Percentiles rank a stretch among this genome's conserved stretches.
Conservation (phyloP, 2,113 vertebrate genomes). For the Daubentonia madagascariensis region DNA sequence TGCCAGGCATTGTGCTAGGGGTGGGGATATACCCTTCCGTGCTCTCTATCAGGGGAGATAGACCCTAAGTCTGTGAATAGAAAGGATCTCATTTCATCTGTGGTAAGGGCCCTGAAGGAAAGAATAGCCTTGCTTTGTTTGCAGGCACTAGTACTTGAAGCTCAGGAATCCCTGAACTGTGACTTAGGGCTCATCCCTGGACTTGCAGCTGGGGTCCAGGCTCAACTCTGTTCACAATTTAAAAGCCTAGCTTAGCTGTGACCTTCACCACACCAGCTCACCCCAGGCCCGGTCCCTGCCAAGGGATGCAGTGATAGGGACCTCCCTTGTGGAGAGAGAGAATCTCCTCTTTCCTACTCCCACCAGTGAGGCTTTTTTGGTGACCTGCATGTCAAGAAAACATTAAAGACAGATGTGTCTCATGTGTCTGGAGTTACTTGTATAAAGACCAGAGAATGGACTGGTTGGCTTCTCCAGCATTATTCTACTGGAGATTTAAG, state of each 20-base stretch:
- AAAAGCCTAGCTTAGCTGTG: background rate
- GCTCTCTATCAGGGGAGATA: background rate
- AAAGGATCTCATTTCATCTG: background rate
- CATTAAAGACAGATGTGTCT: background rate
- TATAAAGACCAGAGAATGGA: background rate
- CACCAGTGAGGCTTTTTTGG: background rate
- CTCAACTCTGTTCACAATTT: background rate
- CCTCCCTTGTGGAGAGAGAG: background rate
- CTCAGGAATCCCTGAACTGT: background rate
- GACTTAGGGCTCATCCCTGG: background rate
- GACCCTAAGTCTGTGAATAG: background rate
- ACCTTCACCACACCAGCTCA: background rate
- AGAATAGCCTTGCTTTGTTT: background rate
- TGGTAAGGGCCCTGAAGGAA: background rate
- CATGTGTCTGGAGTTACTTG: background rate
- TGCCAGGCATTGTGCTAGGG: background rate
- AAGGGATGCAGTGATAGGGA: background rate
- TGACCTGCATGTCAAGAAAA: background rate
- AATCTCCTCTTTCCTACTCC: background rate
- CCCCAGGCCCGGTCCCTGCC: background rate
- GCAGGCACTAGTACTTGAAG: background rate
- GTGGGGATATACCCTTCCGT: background rate
- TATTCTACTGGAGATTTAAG: background rate
- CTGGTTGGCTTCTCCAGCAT: background rate
- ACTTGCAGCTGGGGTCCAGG: background rate